Evolutionary conservation across 2,797 vertebrate genomes (phyloP), one percentile per base, ranked within the genome.

Genomic region (Avahi laniger): DNA sequence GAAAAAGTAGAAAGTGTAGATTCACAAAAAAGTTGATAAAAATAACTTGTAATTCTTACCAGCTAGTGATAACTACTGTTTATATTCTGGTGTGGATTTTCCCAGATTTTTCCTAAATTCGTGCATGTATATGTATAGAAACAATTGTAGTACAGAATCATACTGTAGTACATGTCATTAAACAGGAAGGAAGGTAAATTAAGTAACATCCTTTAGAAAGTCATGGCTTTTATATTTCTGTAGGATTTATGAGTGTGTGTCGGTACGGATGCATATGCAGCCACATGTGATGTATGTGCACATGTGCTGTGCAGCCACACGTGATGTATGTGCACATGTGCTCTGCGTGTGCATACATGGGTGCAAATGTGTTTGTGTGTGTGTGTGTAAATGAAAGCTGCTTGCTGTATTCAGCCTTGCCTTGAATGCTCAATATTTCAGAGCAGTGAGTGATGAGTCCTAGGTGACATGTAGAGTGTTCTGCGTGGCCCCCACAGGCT

Each of bases 291-390:
- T 46, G 10, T 13, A 3, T 30, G 0, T 52, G 1, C 14, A 18
- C 1, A 13, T 20, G 22, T 33, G 6, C n/a, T 1, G 0, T 18
- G 15, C 18, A 20, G 2, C 24, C 35, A 7, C 11, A 0, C 24
- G 4, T 52, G 35, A 33, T 46, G 11, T 12, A 5, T 30, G 3
- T 75, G 43, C 43, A 43, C 43, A 7, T 8, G 43, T 43, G 7
- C 43, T 41, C 41, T 41, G 41, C 6, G 41, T 24, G 6, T 50
- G 13, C 20, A 69, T 6, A 14, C 5, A 17, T 14, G 0, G 24
- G 69, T 73, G 67, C 18, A 14, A n/a, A n/a, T n/a, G n/a, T n/a
- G n/a, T n/a, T n/a, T 11, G 8, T 11, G 7, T 14, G 43, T 11
- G 2, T 57, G 48, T 48, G n/a, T n/a, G 5, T 73, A 22, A 30